Evolutionary conservation across 2,113 vertebrate genomes (phyloP).

Genomic region (Aptenodytes patagonicus): DNA sequence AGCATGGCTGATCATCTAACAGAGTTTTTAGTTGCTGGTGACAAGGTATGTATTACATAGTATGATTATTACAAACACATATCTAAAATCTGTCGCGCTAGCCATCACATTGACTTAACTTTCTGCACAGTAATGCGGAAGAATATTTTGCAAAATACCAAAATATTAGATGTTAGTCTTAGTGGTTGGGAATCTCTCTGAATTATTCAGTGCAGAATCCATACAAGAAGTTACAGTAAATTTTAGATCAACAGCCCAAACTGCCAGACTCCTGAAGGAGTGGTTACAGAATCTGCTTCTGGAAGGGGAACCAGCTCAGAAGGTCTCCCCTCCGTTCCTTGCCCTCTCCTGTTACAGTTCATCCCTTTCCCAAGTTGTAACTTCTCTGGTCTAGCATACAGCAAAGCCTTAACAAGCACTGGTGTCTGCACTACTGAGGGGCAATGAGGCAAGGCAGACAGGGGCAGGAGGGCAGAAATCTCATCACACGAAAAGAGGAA

Average conservation of each 20-base stretch:
- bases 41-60: neutral
- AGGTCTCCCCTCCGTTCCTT: fast-evolving
- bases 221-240: neutral
- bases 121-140: neutral
- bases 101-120: too few species aligned
- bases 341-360: neutral
- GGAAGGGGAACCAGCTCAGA: neutral
- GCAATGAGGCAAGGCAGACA: neutral
- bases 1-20: fast-evolving
- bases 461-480: neutral
- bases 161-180: neutral
- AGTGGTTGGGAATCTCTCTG: neutral
- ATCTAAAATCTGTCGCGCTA: fast-evolving
- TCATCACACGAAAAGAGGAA: fast-evolving
- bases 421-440: neutral
- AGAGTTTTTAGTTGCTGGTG: neutral
- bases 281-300: neutral
- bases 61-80: fast-evolving
- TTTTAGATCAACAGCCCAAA: neutral
- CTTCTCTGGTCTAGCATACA: neutral
- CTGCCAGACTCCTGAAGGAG: neutral
- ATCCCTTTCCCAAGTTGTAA: neutral
- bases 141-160: neutral
- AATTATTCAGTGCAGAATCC: neutral
- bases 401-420: neutral